A percentile compares a stretch with the other conserved stretches of the same genome.
Evolutionary conservation across 2,888 invertebrate species (phyloP).

Genomic region (Phaonia tiefii): DNA sequence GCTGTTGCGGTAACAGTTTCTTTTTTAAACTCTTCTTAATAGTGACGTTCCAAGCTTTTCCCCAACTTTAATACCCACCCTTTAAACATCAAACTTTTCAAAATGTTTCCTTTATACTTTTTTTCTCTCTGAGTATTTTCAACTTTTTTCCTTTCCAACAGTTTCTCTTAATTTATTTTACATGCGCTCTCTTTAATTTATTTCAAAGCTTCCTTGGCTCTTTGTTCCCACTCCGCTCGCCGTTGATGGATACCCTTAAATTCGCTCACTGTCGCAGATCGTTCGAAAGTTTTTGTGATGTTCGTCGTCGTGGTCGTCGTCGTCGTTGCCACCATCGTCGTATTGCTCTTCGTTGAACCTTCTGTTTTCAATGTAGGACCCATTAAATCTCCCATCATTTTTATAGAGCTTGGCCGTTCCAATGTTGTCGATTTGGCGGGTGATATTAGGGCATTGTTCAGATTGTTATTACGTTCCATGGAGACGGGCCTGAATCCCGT

Average conservation of each 20-base stretch:
- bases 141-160: conserved; percentile 7
- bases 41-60: background rate
- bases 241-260: conserved; percentile 89
- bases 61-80: background rate
- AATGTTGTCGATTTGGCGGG: conserved; percentile 53
- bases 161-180: background rate
- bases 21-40: background rate
- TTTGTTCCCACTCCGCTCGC: conserved; percentile 89
- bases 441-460: conserved; percentile 61
- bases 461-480: conserved; percentile 73
- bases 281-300: conserved; percentile 73
- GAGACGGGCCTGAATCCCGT: conserved; percentile 58
- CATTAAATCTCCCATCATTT: conserved; percentile 36
- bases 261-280: conserved; percentile 78
- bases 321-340: conserved; percentile 43
- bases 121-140: background rate
- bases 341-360: conserved; percentile 42
- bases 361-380: conserved; percentile 50
- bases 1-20: too few relatives aligned
- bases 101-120: background rate
- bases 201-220: conserved; percentile 85
- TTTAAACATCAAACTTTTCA: background rate
- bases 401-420: conserved; percentile 65
- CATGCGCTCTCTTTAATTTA: conserved; percentile 60
- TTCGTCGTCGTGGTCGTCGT: conserved; percentile 49